Conservation (phyloP, 1,140 invertebrate species). For the Hypsibius dujardini region DNA sequence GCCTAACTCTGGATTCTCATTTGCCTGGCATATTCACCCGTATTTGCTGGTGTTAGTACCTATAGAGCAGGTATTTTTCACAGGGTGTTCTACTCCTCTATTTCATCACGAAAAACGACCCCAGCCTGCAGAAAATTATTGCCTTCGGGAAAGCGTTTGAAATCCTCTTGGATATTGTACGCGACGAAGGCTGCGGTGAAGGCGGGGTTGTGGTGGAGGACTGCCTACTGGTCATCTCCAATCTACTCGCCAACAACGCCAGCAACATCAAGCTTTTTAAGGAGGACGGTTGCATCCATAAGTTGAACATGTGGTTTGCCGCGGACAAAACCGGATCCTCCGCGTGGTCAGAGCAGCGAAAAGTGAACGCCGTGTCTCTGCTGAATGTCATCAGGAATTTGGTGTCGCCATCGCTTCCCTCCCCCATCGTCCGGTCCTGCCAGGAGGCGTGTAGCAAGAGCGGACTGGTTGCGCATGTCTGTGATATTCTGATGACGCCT, state of each 20-base stretch:
- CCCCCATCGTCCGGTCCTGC: background rate
- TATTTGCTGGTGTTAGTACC: background rate
- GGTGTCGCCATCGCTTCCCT: constrained; percentile 47
- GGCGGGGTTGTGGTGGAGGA: constrained; percentile 96
- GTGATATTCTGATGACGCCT: constrained; percentile 74
- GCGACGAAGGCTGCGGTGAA: constrained; percentile 74
- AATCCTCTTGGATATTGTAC: constrained; percentile 76
- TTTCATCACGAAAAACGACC: constrained; percentile 81
- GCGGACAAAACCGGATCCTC: constrained; percentile 14
- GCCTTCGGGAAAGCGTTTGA: constrained; percentile 98
- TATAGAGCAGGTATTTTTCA: constrained; percentile 24
- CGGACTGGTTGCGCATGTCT: constrained; percentile 44
- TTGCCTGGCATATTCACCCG: constrained; percentile 19
- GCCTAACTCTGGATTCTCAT: too few relatives aligned
- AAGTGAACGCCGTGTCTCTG: background rate
- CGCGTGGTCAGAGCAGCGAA: constrained; percentile 21
- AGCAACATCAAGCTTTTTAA: constrained; percentile 98
- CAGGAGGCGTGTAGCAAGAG: constrained; percentile 4
- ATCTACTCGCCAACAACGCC: constrained; percentile 79
- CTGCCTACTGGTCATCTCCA: constrained; percentile 80
- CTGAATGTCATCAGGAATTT: constrained; percentile 47
- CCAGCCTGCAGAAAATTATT: constrained; percentile 97
- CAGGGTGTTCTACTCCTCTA: constrained; percentile 70
- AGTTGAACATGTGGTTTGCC: background rate
- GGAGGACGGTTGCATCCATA: constrained; percentile 47